These are phyloP conservation scores for Channa argus DNA, from an alignment of 2,113 vertebrate genomes.

Conservation along the genomic window DNA sequence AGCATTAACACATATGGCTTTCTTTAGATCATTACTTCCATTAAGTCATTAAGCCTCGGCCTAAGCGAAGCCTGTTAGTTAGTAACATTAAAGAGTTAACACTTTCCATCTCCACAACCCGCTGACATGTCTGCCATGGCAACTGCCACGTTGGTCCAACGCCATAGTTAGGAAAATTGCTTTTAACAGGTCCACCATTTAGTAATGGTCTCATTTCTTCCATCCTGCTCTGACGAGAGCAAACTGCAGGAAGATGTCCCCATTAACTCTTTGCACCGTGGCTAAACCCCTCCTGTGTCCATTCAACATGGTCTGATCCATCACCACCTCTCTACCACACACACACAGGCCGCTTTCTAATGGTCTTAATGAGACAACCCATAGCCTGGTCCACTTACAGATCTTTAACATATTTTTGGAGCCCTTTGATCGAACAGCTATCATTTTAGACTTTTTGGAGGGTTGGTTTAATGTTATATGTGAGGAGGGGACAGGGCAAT, in stretches of 20 bases:
- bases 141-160: conserved; percentile 85
- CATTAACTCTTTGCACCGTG: conserved; percentile 86
- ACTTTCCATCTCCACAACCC: conserved; percentile 75
- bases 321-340: conserved; percentile 9
- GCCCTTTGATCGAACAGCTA: conserved; percentile 86
- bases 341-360: conserved; percentile 76
- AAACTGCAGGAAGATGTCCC: conserved; percentile 91
- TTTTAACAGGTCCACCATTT: conserved; percentile 85
- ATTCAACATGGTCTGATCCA: conserved; percentile 66
- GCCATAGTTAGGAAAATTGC: conserved; percentile 92
- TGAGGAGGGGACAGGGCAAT: conserved; percentile 73
- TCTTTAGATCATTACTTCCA: conserved; percentile 80
- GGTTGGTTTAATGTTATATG: conserved; percentile 56
- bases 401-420: conserved; percentile 90
- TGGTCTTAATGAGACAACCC: conserved; percentile 86
- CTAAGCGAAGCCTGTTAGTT: conserved; percentile 70
- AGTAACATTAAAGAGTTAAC: conserved; percentile 80
- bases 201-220: conserved; percentile 89
- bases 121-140: conserved; percentile 82
- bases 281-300: conserved; percentile 84
- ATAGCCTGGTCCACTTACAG: conserved; percentile 82
- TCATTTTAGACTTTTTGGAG: conserved; percentile 81
- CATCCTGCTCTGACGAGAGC: conserved; percentile 86
- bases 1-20: conserved; percentile 75
- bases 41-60: conserved; percentile 78